Conservation (phyloP, 2,797 vertebrate genomes). For the Myotis vivesi region DNA sequence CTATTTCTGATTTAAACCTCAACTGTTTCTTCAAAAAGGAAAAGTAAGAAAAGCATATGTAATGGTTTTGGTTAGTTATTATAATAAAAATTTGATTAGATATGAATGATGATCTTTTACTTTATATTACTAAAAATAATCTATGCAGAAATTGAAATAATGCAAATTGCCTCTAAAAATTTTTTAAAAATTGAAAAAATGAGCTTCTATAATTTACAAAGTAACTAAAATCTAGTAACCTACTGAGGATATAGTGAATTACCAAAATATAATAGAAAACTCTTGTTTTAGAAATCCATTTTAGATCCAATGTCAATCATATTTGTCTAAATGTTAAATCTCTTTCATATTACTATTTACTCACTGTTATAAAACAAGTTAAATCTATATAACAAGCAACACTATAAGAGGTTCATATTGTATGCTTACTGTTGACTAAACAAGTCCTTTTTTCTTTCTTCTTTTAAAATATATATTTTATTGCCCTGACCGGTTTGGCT, state of each 20-base stretch:
- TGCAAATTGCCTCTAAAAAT: not conserved
- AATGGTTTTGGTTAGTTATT: not conserved
- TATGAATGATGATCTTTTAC: not conserved
- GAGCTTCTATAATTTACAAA: not conserved
- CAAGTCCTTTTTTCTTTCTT: conserved; percentile 43
- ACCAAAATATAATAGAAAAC: conserved; percentile 8
- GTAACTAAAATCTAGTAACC: conserved; percentile 28
- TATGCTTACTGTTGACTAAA: conserved; percentile 32
- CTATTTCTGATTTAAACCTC: conserved; percentile 6
- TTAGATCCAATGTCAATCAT: not conserved
- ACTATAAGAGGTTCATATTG: not conserved
- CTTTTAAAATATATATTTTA: too few relatives aligned
- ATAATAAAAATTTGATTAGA: conserved; percentile 9
- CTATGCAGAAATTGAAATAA: not conserved
- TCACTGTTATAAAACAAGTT: not conserved
- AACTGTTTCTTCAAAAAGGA: not conserved
- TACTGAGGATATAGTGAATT: not conserved
- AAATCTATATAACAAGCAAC: not conserved
- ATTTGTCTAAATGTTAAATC: conserved; percentile 21
- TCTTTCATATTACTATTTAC: conserved; percentile 29
- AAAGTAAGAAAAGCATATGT: not conserved
- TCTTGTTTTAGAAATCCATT: not conserved
- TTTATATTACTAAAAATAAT: conserved; percentile 17
- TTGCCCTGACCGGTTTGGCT: too few relatives aligned
- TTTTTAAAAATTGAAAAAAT: conserved; percentile 20